Conservation (phyloP, 2,113 vertebrate species). For the Cichladusa arquata region DNA sequence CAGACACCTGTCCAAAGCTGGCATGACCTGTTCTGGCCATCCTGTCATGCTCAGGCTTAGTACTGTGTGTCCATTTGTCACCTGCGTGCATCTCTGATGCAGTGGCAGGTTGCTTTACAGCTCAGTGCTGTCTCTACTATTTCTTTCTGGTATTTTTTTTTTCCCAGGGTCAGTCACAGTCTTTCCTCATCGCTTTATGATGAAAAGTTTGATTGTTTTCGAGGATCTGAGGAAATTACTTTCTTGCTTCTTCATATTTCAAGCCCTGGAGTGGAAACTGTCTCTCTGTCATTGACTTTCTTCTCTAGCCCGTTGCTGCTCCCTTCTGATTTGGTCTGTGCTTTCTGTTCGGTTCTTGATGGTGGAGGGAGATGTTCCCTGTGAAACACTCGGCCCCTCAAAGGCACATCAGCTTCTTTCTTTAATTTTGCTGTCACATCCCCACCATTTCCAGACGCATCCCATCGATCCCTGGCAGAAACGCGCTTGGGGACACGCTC, state of each 20-base stretch:
- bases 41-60: not conserved
- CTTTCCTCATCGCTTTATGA: not conserved
- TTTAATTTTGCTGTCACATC: not conserved
- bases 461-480: not conserved
- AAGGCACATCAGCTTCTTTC: not conserved
- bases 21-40: not conserved
- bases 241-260: conserved; percentile 35
- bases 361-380: not conserved
- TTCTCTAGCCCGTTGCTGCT: not conserved
- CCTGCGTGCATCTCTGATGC: not conserved
- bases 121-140: not conserved
- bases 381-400: not conserved
- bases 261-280: conserved; percentile 31
- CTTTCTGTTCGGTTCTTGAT: conserved; percentile 2
- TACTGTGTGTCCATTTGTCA: not conserved
- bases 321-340: conserved; percentile 29
- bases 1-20: not conserved
- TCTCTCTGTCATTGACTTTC: conserved; percentile 25
- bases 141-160: not conserved
- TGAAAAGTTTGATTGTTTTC: conserved; percentile 61
- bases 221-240: conserved; percentile 57
- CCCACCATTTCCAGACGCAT: not conserved
- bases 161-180: not conserved
- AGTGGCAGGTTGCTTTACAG: not conserved
- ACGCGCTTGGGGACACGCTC: not conserved